Conservation (phyloP, 2,113 vertebrate genomes). For the Chloebia gouldiae region DNA sequence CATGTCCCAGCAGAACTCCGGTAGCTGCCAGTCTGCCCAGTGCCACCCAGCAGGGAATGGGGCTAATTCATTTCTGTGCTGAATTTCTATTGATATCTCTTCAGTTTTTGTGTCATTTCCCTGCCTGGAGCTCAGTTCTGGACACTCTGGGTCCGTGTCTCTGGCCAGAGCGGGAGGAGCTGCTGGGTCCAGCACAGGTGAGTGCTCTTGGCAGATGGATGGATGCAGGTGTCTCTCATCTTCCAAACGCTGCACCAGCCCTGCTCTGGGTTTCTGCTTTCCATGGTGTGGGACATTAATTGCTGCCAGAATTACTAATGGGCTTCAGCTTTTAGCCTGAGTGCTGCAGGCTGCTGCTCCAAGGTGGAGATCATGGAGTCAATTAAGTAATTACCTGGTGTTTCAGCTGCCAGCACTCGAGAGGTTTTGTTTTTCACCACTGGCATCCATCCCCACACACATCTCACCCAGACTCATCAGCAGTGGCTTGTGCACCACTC, state of each 20-base stretch:
- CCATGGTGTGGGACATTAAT: not conserved
- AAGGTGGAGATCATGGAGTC: not conserved
- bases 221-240: not conserved
- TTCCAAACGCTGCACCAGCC: not conserved
- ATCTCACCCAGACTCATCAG: not conserved
- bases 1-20: fast-evolving
- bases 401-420: not conserved
- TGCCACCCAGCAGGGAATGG: not conserved
- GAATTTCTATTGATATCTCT: fast-evolving
- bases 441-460: not conserved
- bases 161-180: not conserved
- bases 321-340: conserved; percentile 12
- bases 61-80: not conserved
- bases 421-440: not conserved
- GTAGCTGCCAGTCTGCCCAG: not conserved
- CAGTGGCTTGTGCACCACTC: not conserved
- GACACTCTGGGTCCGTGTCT: not conserved
- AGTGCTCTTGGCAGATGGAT: not conserved
- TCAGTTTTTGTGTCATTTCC: not conserved
- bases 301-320: not conserved
- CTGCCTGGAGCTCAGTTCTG: not conserved
- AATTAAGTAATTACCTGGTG: conserved; percentile 38
- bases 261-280: not conserved
- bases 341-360: not conserved
- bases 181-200: too few species aligned